Conservation (phyloP, 2,113 vertebrate species). For the Tetraodon nigroviridis region DNA sequence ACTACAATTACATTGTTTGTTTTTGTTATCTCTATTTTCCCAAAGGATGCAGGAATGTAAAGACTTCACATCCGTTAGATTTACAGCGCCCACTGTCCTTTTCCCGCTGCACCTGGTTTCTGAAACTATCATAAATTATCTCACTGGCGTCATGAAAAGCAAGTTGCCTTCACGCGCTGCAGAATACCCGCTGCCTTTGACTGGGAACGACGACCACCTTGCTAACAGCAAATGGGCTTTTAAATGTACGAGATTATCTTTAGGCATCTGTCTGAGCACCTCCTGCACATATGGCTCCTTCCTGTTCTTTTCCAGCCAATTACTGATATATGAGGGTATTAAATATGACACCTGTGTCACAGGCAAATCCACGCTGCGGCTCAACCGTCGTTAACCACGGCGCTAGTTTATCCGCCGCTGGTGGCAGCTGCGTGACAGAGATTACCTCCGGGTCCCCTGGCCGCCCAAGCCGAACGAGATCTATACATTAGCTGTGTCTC, state of each 20-base stretch:
- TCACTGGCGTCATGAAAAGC: constrained; percentile 30
- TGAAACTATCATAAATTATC: constrained; percentile 50
- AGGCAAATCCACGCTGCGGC: constrained; percentile 58
- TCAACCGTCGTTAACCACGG: constrained; percentile 64
- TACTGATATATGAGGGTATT: constrained; percentile 81
- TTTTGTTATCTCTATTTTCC: no score
- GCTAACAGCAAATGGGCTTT: constrained; percentile 50
- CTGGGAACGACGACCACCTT: constrained; percentile 1
- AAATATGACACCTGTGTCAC: constrained; percentile 81
- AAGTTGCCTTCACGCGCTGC: constrained; percentile 4
- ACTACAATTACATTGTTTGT: no score
- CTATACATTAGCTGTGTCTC: constrained; percentile 70
- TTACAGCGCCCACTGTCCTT: constrained; percentile 1
- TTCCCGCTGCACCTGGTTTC: constrained; percentile 37
- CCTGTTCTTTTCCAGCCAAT: constrained; percentile 53
- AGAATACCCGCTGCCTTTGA: constrained; percentile 30
- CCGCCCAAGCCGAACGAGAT: constrained; percentile 84
- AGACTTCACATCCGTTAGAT: no score
- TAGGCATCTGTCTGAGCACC: constrained; percentile 54
- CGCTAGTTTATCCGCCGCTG: constrained; percentile 55
- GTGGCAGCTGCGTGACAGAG: constrained; percentile 80
- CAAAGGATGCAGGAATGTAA: no score
- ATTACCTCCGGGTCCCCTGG: constrained; percentile 72
- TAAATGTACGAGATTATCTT: constrained; percentile 62
- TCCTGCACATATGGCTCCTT: constrained; percentile 59